A percentile compares a stretch with the other conserved stretches of the same genome.
These are phyloP conservation scores for Cavia aperea DNA, from an alignment of 2,113 vertebrate genomes.

Conservation along the genomic window DNA sequence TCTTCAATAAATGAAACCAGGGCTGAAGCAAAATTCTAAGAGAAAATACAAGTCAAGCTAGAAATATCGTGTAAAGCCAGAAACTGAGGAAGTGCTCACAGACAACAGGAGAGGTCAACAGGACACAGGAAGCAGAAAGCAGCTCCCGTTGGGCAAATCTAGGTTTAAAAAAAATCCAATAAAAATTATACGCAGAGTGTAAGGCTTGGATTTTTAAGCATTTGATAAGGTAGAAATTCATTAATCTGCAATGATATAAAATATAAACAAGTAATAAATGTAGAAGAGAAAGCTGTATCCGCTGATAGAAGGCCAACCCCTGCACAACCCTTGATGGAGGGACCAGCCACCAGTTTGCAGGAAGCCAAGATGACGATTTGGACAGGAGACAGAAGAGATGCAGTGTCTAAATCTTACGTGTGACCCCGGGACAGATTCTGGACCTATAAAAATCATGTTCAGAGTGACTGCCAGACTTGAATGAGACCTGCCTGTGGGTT, in stretches of 20 bases:
- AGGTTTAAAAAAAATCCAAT: not conserved
- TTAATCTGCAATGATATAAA: not conserved
- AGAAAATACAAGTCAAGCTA: not conserved
- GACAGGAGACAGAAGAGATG: not conserved
- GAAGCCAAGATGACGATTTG: not conserved
- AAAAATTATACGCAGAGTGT: not conserved
- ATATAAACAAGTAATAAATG: not conserved
- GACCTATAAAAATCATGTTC: not conserved
- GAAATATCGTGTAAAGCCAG: not conserved
- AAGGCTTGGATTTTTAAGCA: not conserved
- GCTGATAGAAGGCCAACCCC: not conserved
- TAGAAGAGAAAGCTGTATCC: not conserved
- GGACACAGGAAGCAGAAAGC: not conserved
- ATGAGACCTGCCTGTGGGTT: not conserved
- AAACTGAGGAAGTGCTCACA: not conserved
- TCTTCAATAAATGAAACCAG: not conserved
- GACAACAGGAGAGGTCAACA: not conserved
- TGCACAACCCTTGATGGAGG: not conserved
- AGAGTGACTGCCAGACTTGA: not conserved
- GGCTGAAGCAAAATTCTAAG: not conserved
- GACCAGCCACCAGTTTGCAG: not conserved
- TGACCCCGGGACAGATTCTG: not conserved
- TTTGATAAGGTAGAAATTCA: not conserved
- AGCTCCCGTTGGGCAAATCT: not conserved
- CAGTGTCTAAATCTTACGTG: not conserved